A percentile compares a stretch with the other conserved stretches of the same genome.
These are phyloP conservation scores for Onychorhynchus coronatus DNA, from an alignment of 2,113 vertebrate species.

Conservation along the genomic window DNA sequence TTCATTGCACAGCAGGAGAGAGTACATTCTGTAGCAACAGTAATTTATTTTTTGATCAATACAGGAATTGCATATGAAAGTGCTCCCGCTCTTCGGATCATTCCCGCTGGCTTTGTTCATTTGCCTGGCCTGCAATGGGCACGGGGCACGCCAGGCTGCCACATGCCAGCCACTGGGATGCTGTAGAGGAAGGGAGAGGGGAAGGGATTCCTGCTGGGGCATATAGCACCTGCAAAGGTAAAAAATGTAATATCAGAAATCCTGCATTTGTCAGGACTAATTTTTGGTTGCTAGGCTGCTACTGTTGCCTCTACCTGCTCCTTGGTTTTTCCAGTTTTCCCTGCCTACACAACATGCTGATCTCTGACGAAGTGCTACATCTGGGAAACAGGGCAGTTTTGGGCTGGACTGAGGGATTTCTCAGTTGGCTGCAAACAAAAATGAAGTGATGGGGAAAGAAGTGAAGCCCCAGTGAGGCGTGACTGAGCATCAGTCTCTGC, in stretches of 20 bases:
- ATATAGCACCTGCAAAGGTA: not conserved
- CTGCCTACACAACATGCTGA: not conserved
- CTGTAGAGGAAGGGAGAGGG: not conserved
- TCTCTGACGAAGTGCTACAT: not conserved
- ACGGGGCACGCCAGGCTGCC: not conserved
- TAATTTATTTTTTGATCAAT: not conserved
- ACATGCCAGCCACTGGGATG: not conserved
- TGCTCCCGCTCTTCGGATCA: rapidly evolving
- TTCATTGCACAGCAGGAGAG: not conserved
- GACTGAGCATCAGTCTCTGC: not conserved
- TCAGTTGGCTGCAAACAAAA: not conserved
- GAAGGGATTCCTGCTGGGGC: not conserved
- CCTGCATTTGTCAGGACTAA: not conserved
- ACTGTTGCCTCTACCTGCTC: not conserved
- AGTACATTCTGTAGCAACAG: not conserved
- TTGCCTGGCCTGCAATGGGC: not conserved
- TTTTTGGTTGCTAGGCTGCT: not conserved
- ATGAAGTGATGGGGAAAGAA: not conserved
- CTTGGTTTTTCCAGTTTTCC: not conserved
- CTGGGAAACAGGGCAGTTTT: not conserved
- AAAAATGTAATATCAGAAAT: not conserved
- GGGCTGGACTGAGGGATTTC: not conserved
- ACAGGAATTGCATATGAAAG: not conserved
- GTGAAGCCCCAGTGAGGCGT: not conserved
- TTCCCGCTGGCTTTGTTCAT: not conserved